Percentiles rank a stretch among this genome's conserved stretches.
Evolutionary conservation across 2,888 invertebrate species (phyloP).

Genomic region (Oligia fasciuncula): DNA sequence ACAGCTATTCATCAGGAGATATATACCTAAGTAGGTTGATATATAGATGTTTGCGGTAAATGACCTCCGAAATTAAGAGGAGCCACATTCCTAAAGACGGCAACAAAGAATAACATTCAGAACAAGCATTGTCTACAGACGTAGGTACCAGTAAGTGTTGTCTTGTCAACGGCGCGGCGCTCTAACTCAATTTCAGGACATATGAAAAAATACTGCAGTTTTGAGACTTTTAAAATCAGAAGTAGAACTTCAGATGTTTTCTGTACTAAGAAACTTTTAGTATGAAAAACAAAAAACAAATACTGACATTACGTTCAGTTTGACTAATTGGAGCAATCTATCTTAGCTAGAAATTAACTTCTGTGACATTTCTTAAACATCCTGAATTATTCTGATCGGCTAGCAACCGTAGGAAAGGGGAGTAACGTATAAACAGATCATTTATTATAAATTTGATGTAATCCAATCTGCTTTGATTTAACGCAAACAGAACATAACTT

Average conservation of each 20-base stretch:
- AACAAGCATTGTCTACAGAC: constrained; percentile 64
- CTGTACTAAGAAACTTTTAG: not conserved
- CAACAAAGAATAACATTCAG: constrained; percentile 41
- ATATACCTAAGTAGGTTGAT: constrained; percentile 2
- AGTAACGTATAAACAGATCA: not conserved
- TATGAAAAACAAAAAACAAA: not conserved
- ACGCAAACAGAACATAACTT: constrained; percentile 25
- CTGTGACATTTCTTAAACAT: not conserved
- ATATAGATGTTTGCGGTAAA: constrained; percentile 45
- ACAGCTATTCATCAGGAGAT: constrained; percentile 41
- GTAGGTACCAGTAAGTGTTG: not conserved
- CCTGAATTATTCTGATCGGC: not conserved
- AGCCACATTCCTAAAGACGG: constrained; percentile 27
- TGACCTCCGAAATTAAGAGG: constrained; percentile 55
- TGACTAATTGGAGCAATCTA: not conserved
- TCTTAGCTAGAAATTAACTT: not conserved
- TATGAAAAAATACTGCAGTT: constrained; percentile 25
- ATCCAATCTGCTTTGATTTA: constrained; percentile 23
- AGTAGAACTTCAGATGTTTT: not conserved
- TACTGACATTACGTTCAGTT: not conserved
- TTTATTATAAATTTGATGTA: constrained; percentile 14
- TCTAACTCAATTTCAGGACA: constrained; percentile 29
- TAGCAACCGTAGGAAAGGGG: not conserved
- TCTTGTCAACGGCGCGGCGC: constrained; percentile 15
- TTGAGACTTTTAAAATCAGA: constrained; percentile 5